These are phyloP conservation scores for Eilema griseolum DNA, from an alignment of 2,888 invertebrate genomes.

Conservation along the genomic window DNA sequence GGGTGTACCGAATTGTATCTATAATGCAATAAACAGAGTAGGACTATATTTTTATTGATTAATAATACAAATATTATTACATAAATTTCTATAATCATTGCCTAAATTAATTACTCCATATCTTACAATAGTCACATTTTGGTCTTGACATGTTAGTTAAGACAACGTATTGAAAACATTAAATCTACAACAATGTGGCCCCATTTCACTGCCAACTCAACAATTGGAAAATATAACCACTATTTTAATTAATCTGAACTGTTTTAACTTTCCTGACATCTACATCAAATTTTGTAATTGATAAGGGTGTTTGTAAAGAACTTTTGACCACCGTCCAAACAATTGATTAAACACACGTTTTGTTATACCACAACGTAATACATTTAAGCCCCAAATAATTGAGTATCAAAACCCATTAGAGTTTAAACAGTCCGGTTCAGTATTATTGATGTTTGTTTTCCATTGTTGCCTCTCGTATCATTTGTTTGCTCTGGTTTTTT, in stretches of 20 bases:
- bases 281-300: background rate
- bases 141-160: no score
- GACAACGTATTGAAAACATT: no score
- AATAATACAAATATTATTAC: no score
- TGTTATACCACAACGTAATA: slow-evolving; percentile 17
- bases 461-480: slow-evolving; percentile 48
- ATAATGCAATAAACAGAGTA: no score
- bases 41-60: no score
- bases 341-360: slow-evolving; percentile 12
- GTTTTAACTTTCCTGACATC: background rate
- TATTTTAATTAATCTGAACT: background rate
- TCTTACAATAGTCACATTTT: no score
- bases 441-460: slow-evolving; percentile 53
- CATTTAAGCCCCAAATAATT: slow-evolving; percentile 45
- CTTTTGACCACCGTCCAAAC: slow-evolving; percentile 6
- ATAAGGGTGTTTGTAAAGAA: background rate
- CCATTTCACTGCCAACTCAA: background rate
- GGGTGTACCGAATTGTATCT: no score
- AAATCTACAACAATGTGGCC: background rate
- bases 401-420: slow-evolving; percentile 53
- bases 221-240: background rate
- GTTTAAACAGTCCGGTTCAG: slow-evolving; percentile 40
- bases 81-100: no score
- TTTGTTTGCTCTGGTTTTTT: slow-evolving; percentile 35
- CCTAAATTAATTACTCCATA: no score